phyloP scores from a whole-genome alignment of 2,888 invertebrate genomes.

The Eilema caniola region DNA sequence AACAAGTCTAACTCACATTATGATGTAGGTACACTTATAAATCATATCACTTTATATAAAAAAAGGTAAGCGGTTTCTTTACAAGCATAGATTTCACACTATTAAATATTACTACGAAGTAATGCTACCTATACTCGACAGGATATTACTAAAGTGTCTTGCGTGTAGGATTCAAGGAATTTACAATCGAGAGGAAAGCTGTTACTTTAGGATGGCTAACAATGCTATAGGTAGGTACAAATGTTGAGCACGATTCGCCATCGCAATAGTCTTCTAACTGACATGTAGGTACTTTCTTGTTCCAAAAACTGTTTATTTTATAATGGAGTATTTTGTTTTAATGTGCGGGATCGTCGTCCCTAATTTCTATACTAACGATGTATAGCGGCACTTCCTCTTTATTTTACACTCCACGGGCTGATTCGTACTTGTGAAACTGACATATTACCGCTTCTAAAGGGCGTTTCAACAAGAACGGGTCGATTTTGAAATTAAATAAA shows the following conservation, averaged over 20 bases:
- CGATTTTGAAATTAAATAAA: too few species aligned
- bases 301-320: too few species aligned
- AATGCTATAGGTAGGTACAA: too few species aligned
- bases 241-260: too few species aligned
- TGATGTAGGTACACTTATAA: not conserved
- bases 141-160: not conserved
- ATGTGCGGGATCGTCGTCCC: not conserved
- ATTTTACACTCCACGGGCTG: not conserved
- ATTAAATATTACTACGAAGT: not conserved
- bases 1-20: conserved; percentile 19
- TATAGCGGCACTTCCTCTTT: not conserved
- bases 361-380: not conserved
- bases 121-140: not conserved
- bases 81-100: not conserved
- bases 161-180: not conserved
- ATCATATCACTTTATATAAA: conserved; percentile 2
- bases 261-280: too few species aligned
- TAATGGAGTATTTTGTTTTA: not conserved
- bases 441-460: too few species aligned
- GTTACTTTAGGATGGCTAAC: not conserved
- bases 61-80: not conserved
- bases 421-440: too few species aligned
- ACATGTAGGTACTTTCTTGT: too few species aligned
- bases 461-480: too few species aligned
- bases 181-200: not conserved